phyloP scores from a whole-genome alignment of 2,797 vertebrate species.

The Allobates femoralis region DNA sequence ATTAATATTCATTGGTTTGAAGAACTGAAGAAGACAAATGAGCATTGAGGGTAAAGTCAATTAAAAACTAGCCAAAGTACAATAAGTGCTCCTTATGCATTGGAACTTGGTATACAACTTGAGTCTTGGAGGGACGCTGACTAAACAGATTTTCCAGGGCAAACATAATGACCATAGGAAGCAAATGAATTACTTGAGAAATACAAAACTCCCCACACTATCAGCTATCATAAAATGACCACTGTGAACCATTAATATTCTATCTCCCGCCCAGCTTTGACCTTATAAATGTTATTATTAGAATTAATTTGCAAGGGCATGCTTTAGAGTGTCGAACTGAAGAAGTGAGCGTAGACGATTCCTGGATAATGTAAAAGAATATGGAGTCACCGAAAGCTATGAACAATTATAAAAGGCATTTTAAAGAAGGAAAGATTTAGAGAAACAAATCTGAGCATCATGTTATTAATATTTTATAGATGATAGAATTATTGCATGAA shows the following conservation, averaged over 20 bases:
- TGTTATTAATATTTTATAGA: not conserved
- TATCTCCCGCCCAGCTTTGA: not conserved
- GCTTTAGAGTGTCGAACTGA: not conserved
- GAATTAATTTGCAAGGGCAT: slow-evolving; percentile 2
- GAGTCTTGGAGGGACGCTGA: slow-evolving; percentile 35
- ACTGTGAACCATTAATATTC: not conserved
- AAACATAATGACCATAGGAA: slow-evolving; percentile 21
- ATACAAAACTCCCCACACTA: not conserved
- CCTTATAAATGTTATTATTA: slow-evolving; percentile 25
- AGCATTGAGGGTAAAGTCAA: slow-evolving; percentile 37
- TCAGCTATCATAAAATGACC: not conserved
- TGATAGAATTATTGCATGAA: not conserved
- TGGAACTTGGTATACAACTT: slow-evolving; percentile 11
- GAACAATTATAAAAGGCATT: slow-evolving; percentile 2
- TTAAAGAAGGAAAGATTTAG: not conserved
- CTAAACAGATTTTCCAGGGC: slow-evolving; percentile 28
- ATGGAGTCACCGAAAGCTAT: not conserved
- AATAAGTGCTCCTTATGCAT: slow-evolving; percentile 29
- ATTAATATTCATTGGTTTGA: slow-evolving; percentile 54
- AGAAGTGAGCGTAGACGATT: not conserved
- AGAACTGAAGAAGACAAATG: slow-evolving; percentile 52
- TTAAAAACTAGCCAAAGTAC: slow-evolving; percentile 49
- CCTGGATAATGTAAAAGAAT: not conserved
- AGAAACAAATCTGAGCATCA: not conserved
- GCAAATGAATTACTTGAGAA: slow-evolving; percentile 18